phyloP scores from a whole-genome alignment of 2,113 vertebrate species.

The Psettodes erumei region DNA sequence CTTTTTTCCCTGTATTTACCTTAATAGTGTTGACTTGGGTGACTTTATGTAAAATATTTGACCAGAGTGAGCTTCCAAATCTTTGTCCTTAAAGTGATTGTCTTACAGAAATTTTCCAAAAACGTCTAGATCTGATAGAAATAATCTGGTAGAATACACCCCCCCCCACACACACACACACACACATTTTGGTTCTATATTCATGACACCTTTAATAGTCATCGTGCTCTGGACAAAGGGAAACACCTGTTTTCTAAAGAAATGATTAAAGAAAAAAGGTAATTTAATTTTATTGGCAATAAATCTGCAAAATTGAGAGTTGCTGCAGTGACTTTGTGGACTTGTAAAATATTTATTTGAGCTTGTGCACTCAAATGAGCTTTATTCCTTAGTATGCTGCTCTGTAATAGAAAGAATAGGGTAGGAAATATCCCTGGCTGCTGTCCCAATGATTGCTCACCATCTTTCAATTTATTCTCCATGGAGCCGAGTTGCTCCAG shows the following conservation, averaged over 20 bases:
- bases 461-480: background rate
- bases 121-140: background rate
- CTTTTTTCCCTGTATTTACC: background rate
- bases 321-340: background rate
- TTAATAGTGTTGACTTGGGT: background rate
- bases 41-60: background rate
- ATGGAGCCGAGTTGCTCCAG: background rate
- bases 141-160: no score
- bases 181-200: no score
- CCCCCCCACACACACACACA: no score
- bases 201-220: background rate
- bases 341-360: constrained; percentile 32
- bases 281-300: background rate
- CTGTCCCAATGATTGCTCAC: constrained; percentile 42
- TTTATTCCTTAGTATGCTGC: background rate
- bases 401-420: constrained; percentile 3
- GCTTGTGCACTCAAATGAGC: constrained; percentile 11
- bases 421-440: constrained; percentile 29
- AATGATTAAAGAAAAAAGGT: background rate
- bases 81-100: background rate
- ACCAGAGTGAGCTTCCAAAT: background rate
- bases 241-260: background rate
- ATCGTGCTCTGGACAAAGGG: background rate
- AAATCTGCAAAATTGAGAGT: no score
- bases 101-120: background rate